Percentiles rank a stretch among this genome's conserved stretches.
phyloP scores from a whole-genome alignment of 1,140 invertebrate genomes.

The Leptopilina boulardi region DNA sequence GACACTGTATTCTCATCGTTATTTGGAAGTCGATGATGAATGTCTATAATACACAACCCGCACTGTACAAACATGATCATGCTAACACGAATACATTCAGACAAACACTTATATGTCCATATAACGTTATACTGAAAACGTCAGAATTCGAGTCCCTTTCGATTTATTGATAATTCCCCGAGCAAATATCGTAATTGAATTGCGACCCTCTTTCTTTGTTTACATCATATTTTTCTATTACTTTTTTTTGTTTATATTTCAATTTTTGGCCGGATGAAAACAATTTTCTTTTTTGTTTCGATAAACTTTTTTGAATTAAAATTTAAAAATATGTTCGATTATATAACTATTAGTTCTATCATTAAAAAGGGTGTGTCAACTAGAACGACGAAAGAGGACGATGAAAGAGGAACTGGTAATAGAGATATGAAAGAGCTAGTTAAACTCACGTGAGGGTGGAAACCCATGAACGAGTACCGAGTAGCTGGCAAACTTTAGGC shows the following conservation, averaged over 20 bases:
- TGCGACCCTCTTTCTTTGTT: slow-evolving; percentile 37
- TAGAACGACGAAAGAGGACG: not conserved
- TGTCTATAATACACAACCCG: not conserved
- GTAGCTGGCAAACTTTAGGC: not conserved
- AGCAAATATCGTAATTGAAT: slow-evolving; percentile 32
- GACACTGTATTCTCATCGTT: not conserved
- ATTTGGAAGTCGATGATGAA: slow-evolving; percentile 25
- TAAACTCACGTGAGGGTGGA: not conserved
- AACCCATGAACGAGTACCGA: slow-evolving; percentile 7
- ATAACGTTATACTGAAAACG: not conserved
- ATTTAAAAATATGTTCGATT: not conserved
- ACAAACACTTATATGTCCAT: slow-evolving; percentile 29
- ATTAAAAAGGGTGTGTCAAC: not conserved
- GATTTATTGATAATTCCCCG: slow-evolving; percentile 29
- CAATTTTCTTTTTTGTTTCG: not conserved
- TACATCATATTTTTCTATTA: slow-evolving; percentile 10
- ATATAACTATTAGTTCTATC: not conserved
- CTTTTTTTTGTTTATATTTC: not conserved
- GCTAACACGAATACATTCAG: slow-evolving; percentile 12
- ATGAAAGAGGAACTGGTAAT: not conserved
- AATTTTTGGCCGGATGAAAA: not conserved
- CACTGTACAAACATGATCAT: not conserved
- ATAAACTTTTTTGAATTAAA: too few relatives aligned
- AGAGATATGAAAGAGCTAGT: slow-evolving; percentile 13
- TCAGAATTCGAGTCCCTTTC: slow-evolving; percentile 14